Conservation (phyloP, 2,113 vertebrate genomes). For the Lophura nycthemera region DNA sequence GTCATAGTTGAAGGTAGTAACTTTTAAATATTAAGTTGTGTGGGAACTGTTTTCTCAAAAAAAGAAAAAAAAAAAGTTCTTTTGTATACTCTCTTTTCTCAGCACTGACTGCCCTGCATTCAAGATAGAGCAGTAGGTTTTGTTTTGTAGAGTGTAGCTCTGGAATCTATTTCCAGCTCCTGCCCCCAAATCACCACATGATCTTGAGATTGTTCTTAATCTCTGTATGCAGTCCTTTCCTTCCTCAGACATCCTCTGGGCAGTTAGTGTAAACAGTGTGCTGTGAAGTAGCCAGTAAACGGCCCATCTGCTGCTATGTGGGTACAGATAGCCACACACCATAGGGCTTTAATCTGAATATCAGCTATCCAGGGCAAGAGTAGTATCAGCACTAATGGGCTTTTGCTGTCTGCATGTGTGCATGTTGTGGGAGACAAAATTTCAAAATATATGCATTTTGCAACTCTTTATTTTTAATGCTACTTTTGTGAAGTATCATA, state of each 20-base stretch:
- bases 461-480: not conserved
- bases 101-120: not conserved
- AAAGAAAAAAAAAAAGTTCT: too few species aligned
- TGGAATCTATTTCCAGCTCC: not conserved
- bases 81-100: not conserved
- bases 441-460: not conserved
- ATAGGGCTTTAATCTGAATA: not conserved
- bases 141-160: not conserved
- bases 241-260: not conserved
- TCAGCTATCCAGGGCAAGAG: rapidly evolving
- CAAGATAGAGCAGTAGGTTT: not conserved
- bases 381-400: not conserved
- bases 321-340: not conserved
- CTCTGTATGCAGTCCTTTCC: not conserved
- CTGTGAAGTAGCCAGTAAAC: not conserved
- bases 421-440: not conserved
- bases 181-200: not conserved
- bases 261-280: not conserved
- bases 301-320: not conserved
- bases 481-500: not conserved
- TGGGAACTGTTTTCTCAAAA: not conserved
- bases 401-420: not conserved
- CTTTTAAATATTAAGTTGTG: not conserved
- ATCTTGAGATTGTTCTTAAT: not conserved
- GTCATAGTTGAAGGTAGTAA: not conserved